Conservation (phyloP, 2,888 invertebrate species). For the Baccha elongata region DNA sequence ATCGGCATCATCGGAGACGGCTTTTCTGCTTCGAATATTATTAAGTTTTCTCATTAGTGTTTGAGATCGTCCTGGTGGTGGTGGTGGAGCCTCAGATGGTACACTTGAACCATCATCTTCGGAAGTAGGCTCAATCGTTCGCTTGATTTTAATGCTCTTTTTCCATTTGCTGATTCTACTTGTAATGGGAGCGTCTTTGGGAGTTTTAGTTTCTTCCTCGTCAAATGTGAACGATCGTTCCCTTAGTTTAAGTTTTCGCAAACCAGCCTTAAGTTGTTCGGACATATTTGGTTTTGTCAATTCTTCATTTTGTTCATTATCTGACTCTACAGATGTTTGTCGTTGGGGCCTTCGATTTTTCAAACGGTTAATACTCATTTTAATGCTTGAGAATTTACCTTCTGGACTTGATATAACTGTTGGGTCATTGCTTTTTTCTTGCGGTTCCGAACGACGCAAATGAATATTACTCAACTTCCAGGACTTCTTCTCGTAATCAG, state of each 20-base stretch:
- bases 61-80: slow-evolving; percentile 67
- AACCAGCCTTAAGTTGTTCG: slow-evolving; percentile 76
- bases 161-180: slow-evolving; percentile 78
- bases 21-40: slow-evolving; percentile 75
- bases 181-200: slow-evolving; percentile 36
- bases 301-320: slow-evolving; percentile 67
- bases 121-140: slow-evolving; percentile 28
- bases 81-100: slow-evolving; percentile 18
- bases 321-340: slow-evolving; percentile 49
- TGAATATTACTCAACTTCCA: slow-evolving; percentile 47
- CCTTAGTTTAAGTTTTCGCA: slow-evolving; percentile 76
- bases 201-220: slow-evolving; percentile 50
- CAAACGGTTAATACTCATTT: slow-evolving; percentile 78
- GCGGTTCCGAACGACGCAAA: slow-evolving; percentile 6
- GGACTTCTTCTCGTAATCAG: slow-evolving; percentile 50
- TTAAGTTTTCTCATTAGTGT: slow-evolving; percentile 75
- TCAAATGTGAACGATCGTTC: slow-evolving; percentile 73
- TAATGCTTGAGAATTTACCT: slow-evolving; percentile 72
- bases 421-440: slow-evolving; percentile 20
- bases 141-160: slow-evolving; percentile 77
- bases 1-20: slow-evolving; percentile 71
- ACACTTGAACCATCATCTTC: slow-evolving; percentile 30
- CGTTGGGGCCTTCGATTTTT: slow-evolving; percentile 74
- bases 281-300: slow-evolving; percentile 48
- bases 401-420: slow-evolving; percentile 47